Evolutionary conservation across 2,888 invertebrate species (phyloP).

Genomic region (Criorhina ranunculi): DNA sequence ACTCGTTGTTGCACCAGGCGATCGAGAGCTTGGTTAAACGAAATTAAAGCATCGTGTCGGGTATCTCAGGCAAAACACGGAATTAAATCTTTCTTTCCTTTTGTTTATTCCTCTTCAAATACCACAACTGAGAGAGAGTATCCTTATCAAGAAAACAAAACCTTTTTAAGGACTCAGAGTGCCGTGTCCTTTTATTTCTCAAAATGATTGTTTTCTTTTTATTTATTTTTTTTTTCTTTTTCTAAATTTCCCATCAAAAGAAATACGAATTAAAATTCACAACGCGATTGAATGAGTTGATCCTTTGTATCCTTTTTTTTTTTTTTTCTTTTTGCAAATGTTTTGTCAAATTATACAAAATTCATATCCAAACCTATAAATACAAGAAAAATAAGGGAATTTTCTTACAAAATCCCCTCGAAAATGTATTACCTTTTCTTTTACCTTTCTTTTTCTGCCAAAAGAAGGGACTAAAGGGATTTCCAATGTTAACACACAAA

Average conservation of each 20-base stretch:
- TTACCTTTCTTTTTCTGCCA: not conserved
- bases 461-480: not conserved
- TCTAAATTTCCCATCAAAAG: not conserved
- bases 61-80: too few species aligned
- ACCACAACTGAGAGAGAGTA: too few species aligned
- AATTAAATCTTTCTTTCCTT: too few species aligned
- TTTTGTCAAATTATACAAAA: constrained; percentile 13
- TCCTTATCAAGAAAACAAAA: too few species aligned
- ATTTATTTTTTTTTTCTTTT: not conserved
- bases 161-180: too few species aligned
- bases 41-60: too few species aligned
- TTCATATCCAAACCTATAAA: not conserved
- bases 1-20: too few species aligned
- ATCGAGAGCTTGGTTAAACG: too few species aligned
- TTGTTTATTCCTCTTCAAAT: too few species aligned
- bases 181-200: too few species aligned
- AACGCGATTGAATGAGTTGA: constrained; percentile 37
- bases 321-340: not conserved
- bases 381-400: not conserved
- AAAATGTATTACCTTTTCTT: constrained; percentile 34
- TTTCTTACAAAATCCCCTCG: not conserved
- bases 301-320: constrained; percentile 20
- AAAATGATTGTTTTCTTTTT: too few species aligned
- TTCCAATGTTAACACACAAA: not conserved
- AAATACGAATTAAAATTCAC: constrained; percentile 30